Conservation (phyloP, 2,888 invertebrate genomes). For the Bugulina stolonifera region DNA sequence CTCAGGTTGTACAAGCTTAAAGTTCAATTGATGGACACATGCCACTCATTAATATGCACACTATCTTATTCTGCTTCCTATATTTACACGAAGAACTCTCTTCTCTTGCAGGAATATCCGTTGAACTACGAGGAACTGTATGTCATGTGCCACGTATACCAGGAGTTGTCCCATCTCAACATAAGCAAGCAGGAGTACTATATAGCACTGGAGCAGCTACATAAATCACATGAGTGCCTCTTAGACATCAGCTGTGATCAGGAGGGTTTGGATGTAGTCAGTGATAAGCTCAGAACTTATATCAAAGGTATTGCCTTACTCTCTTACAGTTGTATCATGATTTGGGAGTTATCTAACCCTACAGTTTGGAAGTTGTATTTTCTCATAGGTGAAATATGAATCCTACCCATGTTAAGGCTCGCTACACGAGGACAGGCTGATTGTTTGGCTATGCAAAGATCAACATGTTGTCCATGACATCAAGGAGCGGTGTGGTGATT, state of each 20-base stretch:
- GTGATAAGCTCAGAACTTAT: slow-evolving; percentile 29
- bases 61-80: too few species aligned
- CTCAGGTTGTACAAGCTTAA: too few species aligned
- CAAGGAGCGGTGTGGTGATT: too few species aligned
- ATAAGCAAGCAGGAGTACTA: slow-evolving; percentile 31
- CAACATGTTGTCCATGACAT: too few species aligned
- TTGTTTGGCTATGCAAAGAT: too few species aligned
- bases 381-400: too few species aligned
- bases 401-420: too few species aligned
- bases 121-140: slow-evolving; percentile 34
- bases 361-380: background rate
- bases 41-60: too few species aligned
- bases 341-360: background rate
- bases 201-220: slow-evolving; percentile 34
- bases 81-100: too few species aligned
- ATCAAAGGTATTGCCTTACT: slow-evolving; percentile 19
- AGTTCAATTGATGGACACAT: too few species aligned
- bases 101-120: slow-evolving; percentile 36
- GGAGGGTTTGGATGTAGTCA: slow-evolving; percentile 34
- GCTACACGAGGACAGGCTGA: too few species aligned
- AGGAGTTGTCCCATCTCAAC: slow-evolving; percentile 35
- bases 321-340: background rate
- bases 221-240: slow-evolving; percentile 25
- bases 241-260: slow-evolving; percentile 19
- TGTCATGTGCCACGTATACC: slow-evolving; percentile 35